Evolutionary conservation across 2,888 invertebrate species (phyloP), one percentile per base, ranked within the genome.

Genomic region (Pedicia rivosa): DNA sequence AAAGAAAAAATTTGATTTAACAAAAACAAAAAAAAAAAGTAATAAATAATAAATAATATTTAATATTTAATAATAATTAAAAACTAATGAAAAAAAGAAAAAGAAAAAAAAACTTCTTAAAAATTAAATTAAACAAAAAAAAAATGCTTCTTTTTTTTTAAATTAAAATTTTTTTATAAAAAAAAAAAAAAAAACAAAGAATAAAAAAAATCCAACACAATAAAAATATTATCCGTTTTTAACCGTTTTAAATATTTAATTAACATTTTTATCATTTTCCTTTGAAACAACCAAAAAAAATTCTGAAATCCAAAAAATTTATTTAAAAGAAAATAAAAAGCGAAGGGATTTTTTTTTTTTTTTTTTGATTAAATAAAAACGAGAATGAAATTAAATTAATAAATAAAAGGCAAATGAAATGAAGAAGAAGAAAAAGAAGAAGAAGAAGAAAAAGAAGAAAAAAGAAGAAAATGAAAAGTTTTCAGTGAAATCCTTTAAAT

Each of bases 1-100:
- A n/a, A n/a, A n/a, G n/a, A 13, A 17, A 31, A 13, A 33, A 9
- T 33, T 20, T 33, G 22, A 33, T 33, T n/a, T 22, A 33, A 15
- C 13, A 33, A 33, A 24, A 33, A 33, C 17, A 32, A 32, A 19
- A 12, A 32, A 32, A 12, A 6, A 32, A 22, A 32, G 20, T 3
- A 20, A 20, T 6, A 20, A 6, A 6, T 6, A 20, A 20, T 20
- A 20, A 20, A 24, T 10, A 24, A 10, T 5, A 10, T 24, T 24
- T 24, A 10, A 10, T n/a, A 24, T 24, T 24, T 3, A 24, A 24
- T 24, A 10, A 8, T 24, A 24, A 24, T 10, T 10, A 24, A 20
- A 20, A 20, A 20, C 5, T 6, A 20, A 6, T 20, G 8, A 20
- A 20, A 20, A 20, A 20, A 6, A 6, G 5, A 5, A 20, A 20